A percentile compares a stretch with the other conserved stretches of the same genome.
These are phyloP conservation scores for Phlogophora meticulosa DNA, from an alignment of 2,888 invertebrate species.

Conservation along the genomic window DNA sequence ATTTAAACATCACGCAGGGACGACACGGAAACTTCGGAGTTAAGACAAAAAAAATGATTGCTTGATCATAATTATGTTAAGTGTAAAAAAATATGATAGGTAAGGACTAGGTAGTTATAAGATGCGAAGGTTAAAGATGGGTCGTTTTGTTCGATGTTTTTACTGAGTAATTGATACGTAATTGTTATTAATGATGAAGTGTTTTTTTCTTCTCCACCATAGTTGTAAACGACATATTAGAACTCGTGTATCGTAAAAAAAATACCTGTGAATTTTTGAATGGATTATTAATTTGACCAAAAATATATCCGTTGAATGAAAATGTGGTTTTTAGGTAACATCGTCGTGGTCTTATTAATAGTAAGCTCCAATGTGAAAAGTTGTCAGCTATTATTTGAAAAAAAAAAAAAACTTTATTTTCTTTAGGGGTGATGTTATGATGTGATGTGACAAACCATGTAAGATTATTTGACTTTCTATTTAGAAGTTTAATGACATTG, in stretches of 20 bases:
- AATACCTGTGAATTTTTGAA: too few species aligned
- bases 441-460: too few species aligned
- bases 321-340: too few species aligned
- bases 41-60: conserved; percentile 51
- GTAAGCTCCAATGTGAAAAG: too few species aligned
- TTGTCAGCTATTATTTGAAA: too few species aligned
- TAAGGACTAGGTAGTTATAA: conserved; percentile 21
- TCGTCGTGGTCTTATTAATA: too few species aligned
- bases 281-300: too few species aligned
- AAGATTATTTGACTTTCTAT: too few species aligned
- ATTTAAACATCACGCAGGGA: conserved; percentile 42
- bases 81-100: conserved; percentile 36
- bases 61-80: conserved; percentile 35
- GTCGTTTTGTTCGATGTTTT: conserved; percentile 27
- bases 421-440: too few species aligned
- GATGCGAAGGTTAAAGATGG: conserved; percentile 40
- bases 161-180: conserved; percentile 39
- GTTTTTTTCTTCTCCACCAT: not conserved
- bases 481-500: too few species aligned
- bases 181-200: conserved; percentile 35
- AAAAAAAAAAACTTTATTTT: too few species aligned
- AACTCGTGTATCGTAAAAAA: not conserved
- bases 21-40: conserved; percentile 57
- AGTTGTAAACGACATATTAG: conserved; percentile 21
- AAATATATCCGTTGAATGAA: too few species aligned